Evolutionary conservation across 2,888 invertebrate genomes (phyloP).

Genomic region (Ichneumon xanthorius): DNA sequence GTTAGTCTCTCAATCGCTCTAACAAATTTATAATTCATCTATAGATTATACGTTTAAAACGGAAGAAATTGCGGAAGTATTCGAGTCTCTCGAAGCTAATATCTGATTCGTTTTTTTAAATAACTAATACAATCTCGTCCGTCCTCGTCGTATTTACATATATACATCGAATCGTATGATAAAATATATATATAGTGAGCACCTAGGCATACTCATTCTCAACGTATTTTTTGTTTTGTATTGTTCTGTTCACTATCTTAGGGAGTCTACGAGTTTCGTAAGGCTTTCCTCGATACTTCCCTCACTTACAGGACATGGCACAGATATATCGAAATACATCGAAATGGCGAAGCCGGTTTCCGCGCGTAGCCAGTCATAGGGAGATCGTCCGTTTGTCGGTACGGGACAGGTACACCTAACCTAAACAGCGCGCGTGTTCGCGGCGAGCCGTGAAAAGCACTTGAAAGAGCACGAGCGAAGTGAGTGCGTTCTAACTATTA

Average conservation of each 20-base stretch:
- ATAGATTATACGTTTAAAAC: constrained; percentile 41
- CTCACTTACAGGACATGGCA: constrained; percentile 4
- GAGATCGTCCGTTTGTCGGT: neutral
- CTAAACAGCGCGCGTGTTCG: neutral
- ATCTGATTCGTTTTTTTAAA: constrained; percentile 11
- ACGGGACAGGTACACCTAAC: neutral
- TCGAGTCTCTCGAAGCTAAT: constrained; percentile 40
- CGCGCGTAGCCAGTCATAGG: neutral
- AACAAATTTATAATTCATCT: constrained; percentile 4
- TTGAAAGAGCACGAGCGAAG: neutral
- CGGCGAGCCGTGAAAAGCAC: neutral
- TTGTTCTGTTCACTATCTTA: constrained; percentile 49
- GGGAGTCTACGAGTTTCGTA: constrained; percentile 66
- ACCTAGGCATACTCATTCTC: constrained; percentile 72
- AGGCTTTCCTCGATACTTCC: constrained; percentile 60
- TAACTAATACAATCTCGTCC: constrained; percentile 19
- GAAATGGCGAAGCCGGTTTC: neutral
- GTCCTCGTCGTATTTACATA: constrained; percentile 76
- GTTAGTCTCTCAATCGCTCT: constrained; percentile 7
- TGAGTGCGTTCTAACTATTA: neutral
- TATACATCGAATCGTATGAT: constrained; percentile 79
- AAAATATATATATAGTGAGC: constrained; percentile 81
- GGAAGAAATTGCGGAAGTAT: constrained; percentile 61
- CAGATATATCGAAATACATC: neutral
- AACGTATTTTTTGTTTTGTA: constrained; percentile 58